Base-by-base conservation (phyloP, 2,113 vertebrate species). In the Nettapus auritus region DNA sequence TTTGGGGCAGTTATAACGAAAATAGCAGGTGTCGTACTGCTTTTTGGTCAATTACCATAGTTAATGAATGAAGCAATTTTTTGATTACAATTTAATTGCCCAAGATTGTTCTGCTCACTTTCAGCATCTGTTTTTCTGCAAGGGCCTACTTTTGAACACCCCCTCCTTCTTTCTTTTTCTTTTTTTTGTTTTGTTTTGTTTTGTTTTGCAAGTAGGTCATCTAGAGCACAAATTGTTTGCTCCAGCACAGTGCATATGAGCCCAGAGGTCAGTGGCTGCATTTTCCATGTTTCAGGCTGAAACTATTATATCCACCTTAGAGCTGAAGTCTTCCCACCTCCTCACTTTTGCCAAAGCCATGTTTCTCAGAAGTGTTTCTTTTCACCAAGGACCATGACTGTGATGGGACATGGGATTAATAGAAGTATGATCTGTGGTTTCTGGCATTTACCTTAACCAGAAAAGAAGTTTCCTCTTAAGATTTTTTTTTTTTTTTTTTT, bases 1-100 rank as follows among this genome's bases (percentile, higher is more conserved):
- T 63, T 69, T 4, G 10, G 88, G 83, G 60, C 76, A 79, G 76
- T 95, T 92, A 74, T 62, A 91, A 87, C 92, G 94, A 94, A 97
- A 93, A 93, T 92, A 94, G 86, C 74, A 56, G 86, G 81, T 73
- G 82, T 88, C 81, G 62, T 84, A 62, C 67, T 81, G 91, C 90
- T 96, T 97, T 96, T 95, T 91, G 77, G 75, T 96, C 94, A 97
- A 86, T 97, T 97, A 92, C 66, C 34, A 62, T 69, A 93, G 93
- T 93, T 92, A 90, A 94, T 87, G 89, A 95, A 94, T 96, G 89
- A 91, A 90, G 76, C 86, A 60, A 63, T 14, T 60, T 94, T 62
- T 93, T 93, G 57, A 93, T 93, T 88, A 62, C 86, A 84, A 85
- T 89, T 82, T 77, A 97, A 96, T 95, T 95, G 86, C 55, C 66